Evolutionary conservation across 2,113 vertebrate genomes (phyloP).

Genomic region (Peromyscus polionotus): DNA sequence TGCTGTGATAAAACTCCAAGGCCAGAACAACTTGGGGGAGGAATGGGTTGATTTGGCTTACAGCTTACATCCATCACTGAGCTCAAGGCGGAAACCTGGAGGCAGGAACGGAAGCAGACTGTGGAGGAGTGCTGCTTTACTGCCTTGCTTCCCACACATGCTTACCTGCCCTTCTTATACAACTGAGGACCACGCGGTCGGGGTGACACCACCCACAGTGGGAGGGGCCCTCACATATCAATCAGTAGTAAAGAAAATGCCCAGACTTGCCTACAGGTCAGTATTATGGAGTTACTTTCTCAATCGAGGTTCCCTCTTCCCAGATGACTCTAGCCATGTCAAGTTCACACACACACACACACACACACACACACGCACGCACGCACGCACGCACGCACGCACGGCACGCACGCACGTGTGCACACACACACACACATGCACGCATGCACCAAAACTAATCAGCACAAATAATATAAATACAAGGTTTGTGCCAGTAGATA

Average conservation of each 20-base stretch:
- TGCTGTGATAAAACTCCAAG: neutral
- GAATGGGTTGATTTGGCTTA: neutral
- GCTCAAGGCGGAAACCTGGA: neutral
- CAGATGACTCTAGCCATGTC: neutral
- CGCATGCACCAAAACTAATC: neutral
- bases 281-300: neutral
- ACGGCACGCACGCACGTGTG: neutral
- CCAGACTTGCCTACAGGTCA: neutral
- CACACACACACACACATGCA: neutral
- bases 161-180: neutral
- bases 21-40: neutral
- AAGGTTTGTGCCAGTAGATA: neutral
- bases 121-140: neutral
- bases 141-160: neutral
- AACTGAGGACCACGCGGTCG: neutral
- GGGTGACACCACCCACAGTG: neutral
- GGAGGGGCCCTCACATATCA: neutral
- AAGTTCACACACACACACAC: neutral
- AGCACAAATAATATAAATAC: neutral
- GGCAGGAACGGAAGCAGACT: neutral
- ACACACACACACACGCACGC: neutral
- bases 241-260: neutral
- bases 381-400: neutral
- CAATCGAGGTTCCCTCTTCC: neutral
- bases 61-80: neutral